Percentiles rank a stretch among this genome's conserved stretches.
Evolutionary conservation across 2,113 vertebrate genomes (phyloP).

Genomic region (Mixornis gularis): DNA sequence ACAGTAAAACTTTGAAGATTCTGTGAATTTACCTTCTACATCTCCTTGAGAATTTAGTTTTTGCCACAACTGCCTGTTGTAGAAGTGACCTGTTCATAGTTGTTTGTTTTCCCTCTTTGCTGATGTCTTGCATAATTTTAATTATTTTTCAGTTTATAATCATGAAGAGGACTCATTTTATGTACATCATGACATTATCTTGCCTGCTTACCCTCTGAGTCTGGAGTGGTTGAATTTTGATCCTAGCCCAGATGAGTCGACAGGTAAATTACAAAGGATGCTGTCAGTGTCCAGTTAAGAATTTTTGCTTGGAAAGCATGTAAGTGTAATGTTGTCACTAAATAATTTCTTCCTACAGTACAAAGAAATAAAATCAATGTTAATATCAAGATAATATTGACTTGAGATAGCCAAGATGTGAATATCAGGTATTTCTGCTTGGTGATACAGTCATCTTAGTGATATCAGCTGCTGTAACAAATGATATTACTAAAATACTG

Average conservation of each 20-base stretch:
- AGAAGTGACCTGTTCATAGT: neutral
- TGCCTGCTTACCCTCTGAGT: conserved; percentile 92
- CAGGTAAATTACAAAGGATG: conserved; percentile 67
- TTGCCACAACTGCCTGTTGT: neutral
- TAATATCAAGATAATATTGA: neutral
- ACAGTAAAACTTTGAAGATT: neutral
- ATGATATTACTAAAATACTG: neutral
- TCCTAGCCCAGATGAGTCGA: conserved; percentile 82
- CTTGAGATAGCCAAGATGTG: neutral
- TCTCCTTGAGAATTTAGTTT: neutral
- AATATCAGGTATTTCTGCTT: neutral
- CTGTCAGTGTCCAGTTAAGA: neutral
- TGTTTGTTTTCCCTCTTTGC: neutral
- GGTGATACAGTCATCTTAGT: neutral
- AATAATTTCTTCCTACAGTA: neutral
- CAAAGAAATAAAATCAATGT: neutral
- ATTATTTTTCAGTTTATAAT: conserved; percentile 85
- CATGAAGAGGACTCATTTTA: conserved; percentile 91
- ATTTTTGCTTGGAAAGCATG: neutral
- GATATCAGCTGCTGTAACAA: neutral
- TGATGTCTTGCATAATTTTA: neutral
- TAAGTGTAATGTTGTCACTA: neutral
- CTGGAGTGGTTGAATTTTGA: conserved; percentile 96
- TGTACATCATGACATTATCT: conserved; percentile 90
- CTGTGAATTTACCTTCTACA: neutral